phyloP scores from a whole-genome alignment of 2,888 invertebrate genomes.

The Rhaphigaster nebulosa region DNA sequence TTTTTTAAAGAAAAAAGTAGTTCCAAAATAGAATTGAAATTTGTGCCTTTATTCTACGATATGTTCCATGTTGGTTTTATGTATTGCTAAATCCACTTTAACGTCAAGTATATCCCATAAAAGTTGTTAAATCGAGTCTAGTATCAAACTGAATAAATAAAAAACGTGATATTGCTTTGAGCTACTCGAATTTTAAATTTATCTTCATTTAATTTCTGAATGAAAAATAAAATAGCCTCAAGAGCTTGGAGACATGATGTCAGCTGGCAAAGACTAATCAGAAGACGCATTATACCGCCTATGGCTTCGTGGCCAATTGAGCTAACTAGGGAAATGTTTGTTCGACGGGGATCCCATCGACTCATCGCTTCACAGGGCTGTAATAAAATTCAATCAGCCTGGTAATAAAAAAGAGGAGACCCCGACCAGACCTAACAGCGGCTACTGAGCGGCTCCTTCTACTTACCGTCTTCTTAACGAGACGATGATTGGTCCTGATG shows the following conservation, averaged over 20 bases:
- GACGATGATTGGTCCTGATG: neutral
- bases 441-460: too few relatives aligned
- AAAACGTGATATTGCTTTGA: too few relatives aligned
- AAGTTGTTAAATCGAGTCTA: too few relatives aligned
- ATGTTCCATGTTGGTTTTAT: too few relatives aligned
- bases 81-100: too few relatives aligned
- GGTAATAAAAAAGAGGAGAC: neutral
- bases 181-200: too few relatives aligned
- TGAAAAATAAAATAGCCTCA: neutral
- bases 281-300: neutral
- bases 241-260: neutral
- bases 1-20: too few relatives aligned
- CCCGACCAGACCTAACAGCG: neutral
- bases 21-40: too few relatives aligned
- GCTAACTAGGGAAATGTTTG: neutral
- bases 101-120: too few relatives aligned
- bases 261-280: neutral
- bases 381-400: conserved; percentile 27
- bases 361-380: neutral
- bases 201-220: too few relatives aligned
- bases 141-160: too few relatives aligned
- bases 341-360: neutral
- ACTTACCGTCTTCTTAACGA: neutral
- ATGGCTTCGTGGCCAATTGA: neutral
- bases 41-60: too few relatives aligned